Base-by-base conservation (phyloP, 2,113 vertebrate species). In the Nyctibius bracteatus region DNA sequence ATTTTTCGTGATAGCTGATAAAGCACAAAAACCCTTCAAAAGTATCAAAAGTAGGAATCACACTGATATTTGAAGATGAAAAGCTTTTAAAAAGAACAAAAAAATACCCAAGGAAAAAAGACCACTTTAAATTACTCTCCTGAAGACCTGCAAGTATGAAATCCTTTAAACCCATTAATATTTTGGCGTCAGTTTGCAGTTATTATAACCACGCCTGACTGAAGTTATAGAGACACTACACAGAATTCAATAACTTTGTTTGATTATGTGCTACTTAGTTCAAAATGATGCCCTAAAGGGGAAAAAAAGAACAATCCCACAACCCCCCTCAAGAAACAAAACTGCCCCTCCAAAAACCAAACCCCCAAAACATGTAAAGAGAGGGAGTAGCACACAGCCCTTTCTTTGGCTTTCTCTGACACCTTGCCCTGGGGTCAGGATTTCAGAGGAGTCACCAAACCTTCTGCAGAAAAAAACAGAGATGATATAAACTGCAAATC, bases 111-210 rank as follows among this genome's bases (percentile, higher is more conserved):
- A 58, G n/a, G 37, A 66, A 82, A 92, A 86, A 37, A 9, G 87
- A 91, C 66, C 63, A 37, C 24, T 80, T 90, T 73, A 94, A 58
- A 77, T 84, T 84, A 43, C 47, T 73, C 14, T 80, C 30, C 47
- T 68, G 24, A 85, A 94, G 59, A 91, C 68, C 59, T 83, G 37
- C 89, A 33, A 86, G 49, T 30, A 75, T 43, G 33, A 95, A 92
- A 86, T 81, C 72, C 41, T 93, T 82, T 86, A 94, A 93, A 94
- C 27, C 15, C 58, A 67, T 88, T 94, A 94, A 77, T 92, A 88
- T 90, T 86, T 92, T 95, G 91, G 72, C 93, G 88, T 62, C 47
- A 7, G 52, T 73, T 33, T 95, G 44, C 65, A 88, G 57, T 75
- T 93, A 86, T 78, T 96, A 94, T 92, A 95, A 91, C 31, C 59